phyloP scores from a whole-genome alignment of 2,113 vertebrate genomes.

The Glaucomys volans region DNA sequence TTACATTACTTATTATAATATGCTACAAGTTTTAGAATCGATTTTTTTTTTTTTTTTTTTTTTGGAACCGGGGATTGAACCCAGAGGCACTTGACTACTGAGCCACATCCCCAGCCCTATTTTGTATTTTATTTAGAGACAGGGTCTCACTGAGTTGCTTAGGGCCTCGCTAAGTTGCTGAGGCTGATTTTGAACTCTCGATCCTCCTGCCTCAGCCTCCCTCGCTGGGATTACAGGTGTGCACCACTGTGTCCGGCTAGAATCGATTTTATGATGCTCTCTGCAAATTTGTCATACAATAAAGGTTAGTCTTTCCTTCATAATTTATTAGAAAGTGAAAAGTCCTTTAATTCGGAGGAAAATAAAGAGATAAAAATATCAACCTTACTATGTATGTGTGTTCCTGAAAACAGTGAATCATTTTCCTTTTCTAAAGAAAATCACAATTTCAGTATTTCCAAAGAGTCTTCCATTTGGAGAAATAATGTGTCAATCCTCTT shows the following conservation, averaged over 20 bases:
- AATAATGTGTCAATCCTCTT: background rate
- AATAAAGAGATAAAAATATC: slow-evolving; percentile 17
- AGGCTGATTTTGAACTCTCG: too few relatives aligned
- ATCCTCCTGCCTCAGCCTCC: too few relatives aligned
- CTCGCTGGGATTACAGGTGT: too few relatives aligned
- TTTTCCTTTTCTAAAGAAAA: slow-evolving; percentile 41
- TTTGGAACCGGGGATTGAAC: too few relatives aligned
- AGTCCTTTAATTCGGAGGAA: slow-evolving; percentile 7
- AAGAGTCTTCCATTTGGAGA: background rate
- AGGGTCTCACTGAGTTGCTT: too few relatives aligned
- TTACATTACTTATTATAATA: background rate
- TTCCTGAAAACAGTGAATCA: background rate
- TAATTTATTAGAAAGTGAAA: slow-evolving; percentile 21
- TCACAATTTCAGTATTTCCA: background rate
- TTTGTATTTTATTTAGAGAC: too few relatives aligned
- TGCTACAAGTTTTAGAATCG: slow-evolving; percentile 1
- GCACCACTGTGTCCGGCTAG: too few relatives aligned
- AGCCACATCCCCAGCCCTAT: too few relatives aligned
- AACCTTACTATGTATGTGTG: background rate
- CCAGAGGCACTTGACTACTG: too few relatives aligned
- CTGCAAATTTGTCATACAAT: background rate
- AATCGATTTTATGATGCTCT: background rate
- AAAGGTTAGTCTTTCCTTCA: slow-evolving; percentile 12
- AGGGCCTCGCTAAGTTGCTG: too few relatives aligned
- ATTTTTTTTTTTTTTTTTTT: too few relatives aligned